Base-by-base conservation (phyloP, 2,113 vertebrate species). In the Dromas ardeola region DNA sequence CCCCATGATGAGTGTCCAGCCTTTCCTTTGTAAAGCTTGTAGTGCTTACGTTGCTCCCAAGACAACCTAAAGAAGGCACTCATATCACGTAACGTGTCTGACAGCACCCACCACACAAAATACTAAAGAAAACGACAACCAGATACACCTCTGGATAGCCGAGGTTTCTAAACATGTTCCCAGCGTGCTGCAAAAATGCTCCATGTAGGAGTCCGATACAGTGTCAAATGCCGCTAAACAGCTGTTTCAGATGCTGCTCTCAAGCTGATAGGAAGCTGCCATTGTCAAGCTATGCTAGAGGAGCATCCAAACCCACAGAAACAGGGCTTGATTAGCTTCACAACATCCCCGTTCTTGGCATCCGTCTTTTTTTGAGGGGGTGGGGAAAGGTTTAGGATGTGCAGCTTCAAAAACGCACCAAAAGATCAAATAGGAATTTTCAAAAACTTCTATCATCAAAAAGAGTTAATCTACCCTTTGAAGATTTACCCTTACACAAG, bases 81-180 rank as follows among this genome's bases (percentile, higher is more conserved):
- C 1, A 0, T 23, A 45, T 19, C 21, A 17, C 2, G 0, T 58
- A 50, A 23, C 3, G 2, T 3, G 30, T 55, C 63, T 43, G 43
- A 40, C 58, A 56, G 76, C 29, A 62, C 13, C 47, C 69, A 34
- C 29, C 77, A 55, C 5, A 6, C 47, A 43, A 84, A 76, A 50
- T 15, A 29, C 50, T 43, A 32, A n/a, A 38, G 56, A 66, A 70
- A 62, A 29, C 4, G 58, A 55, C 40, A 76, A 12, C 21, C 34
- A 21, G 49, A 42, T 22, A 20, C 10, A 30, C 26, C 4, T 1
- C 16, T 27, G 38, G 34, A 23, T 3, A 49, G 43, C 43, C 74
- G 62, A 59, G 27, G 23, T 52, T 52, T 47, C 67, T 80, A 43
- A 93, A 38, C 11, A 11, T 1, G 18, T 34, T 52, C 9, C 55